Evolutionary conservation across 2,888 invertebrate genomes (phyloP).

Genomic region (Blastobasis adustella): DNA sequence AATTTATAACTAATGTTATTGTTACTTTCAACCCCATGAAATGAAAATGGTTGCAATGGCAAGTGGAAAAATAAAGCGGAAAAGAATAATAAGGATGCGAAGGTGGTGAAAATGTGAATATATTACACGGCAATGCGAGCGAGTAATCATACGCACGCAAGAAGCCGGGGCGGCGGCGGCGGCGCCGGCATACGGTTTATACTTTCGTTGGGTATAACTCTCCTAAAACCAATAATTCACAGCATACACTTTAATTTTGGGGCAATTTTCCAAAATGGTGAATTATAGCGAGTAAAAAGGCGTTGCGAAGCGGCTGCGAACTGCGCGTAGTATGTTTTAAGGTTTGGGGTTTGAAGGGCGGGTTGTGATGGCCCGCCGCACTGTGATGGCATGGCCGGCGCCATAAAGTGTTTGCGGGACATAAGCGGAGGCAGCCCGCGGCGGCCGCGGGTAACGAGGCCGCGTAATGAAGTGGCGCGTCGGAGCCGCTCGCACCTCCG

Average conservation of each 20-base stretch:
- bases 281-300: slow-evolving; percentile 23
- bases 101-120: slow-evolving; percentile 72
- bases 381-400: slow-evolving; percentile 1
- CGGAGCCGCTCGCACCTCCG: slow-evolving; percentile 45
- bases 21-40: not conserved
- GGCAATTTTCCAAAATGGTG: slow-evolving; percentile 39
- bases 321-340: too few relatives aligned
- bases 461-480: slow-evolving; percentile 59
- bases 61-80: slow-evolving; percentile 39
- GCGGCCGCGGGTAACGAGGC: slow-evolving; percentile 46
- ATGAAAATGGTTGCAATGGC: slow-evolving; percentile 18
- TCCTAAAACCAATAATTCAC: slow-evolving; percentile 67
- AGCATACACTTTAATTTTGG: slow-evolving; percentile 58
- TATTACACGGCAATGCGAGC: slow-evolving; percentile 59
- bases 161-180: slow-evolving; percentile 38
- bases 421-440: slow-evolving; percentile 9
- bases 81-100: slow-evolving; percentile 60
- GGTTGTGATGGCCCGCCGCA: too few relatives aligned
- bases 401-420: slow-evolving; percentile 10
- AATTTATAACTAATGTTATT: too few relatives aligned
- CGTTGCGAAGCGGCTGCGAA: not conserved
- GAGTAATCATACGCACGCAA: slow-evolving; percentile 70
- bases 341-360: too few relatives aligned
- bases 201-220: slow-evolving; percentile 48
- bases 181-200: slow-evolving; percentile 17